Base-by-base conservation (phyloP, 2,113 vertebrate species). In the Gambusia affinis region DNA sequence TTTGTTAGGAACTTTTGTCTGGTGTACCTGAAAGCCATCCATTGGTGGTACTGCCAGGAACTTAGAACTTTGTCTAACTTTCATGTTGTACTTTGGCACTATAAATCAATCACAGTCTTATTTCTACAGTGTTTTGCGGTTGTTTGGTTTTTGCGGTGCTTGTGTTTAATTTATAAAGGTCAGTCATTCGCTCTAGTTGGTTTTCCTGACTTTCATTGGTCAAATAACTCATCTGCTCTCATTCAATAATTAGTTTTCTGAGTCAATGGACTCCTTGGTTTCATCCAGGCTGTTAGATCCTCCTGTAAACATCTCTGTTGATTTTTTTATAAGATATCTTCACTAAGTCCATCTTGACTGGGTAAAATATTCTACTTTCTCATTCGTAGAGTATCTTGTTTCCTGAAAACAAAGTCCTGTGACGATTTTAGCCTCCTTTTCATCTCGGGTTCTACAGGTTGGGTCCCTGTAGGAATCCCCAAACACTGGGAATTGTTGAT, bases 401-500 rank as follows among this genome's bases (percentile, higher is more conserved):
- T 15, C 15, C 44, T 47, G 17, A 47, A 47, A 47, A 19, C 14
- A 17, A 47, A 19, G 44, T 19, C 44, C 5, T 47, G 15, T 47
- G 44, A 47, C 1, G 4, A 6, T 19, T 47, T 35, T 70, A 57
- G 65, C 77, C 62, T 67, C 73, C 80, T 83, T 86, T 86, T 78
- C 77, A 86, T 71, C 82, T 71, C 51, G 33, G 22, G 22, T 39
- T 78, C 73, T 67, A 22, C 8, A 28, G 39, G 61, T 51, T 29
- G 35, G 31, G 61, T 51, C 39, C 83, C 84, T 68, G 89, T 73
- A 91, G 85, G 80, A 80, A 80, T 57, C 80, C 83, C 76, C 78
- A 90, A 37, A 90, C 74, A 76, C 60, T 70, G 60, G 35, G 70
- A 89, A 86, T 87, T 83, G 73, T 78, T 70, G 17, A 67, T 73